Evolutionary conservation across 2,797 vertebrate genomes (phyloP).

Genomic region (Danio kyathit): DNA sequence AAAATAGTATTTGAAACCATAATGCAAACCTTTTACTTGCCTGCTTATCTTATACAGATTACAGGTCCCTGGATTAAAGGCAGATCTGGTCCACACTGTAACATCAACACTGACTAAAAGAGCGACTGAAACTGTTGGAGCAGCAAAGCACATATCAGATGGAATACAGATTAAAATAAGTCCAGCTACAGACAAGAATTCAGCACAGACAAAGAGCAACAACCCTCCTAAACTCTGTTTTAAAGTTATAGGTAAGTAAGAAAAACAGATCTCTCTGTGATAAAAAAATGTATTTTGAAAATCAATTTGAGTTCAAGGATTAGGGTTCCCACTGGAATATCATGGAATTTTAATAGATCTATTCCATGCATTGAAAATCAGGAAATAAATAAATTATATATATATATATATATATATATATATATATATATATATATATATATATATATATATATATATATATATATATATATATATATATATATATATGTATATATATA

Average conservation of each 20-base stretch:
- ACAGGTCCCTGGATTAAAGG: slow-evolving; percentile 46
- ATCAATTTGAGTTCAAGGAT: background rate
- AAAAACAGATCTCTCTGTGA: background rate
- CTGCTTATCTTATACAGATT: slow-evolving; percentile 51
- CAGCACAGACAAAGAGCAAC: slow-evolving; percentile 2
- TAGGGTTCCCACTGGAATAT: no score
- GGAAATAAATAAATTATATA: no score
- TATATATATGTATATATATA: no score
- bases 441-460: no score
- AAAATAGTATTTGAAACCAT: no score
- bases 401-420: no score
- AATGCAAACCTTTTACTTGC: no score
- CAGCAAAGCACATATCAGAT: background rate
- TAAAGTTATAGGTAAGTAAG: slow-evolving; percentile 67
- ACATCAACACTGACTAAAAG: slow-evolving; percentile 32
- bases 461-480: no score
- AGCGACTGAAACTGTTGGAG: background rate
- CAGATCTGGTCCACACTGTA: background rate
- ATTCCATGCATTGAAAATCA: no score
- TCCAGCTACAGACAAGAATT: slow-evolving; percentile 37
- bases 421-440: no score
- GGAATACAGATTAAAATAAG: slow-evolving; percentile 60
- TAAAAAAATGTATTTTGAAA: background rate
- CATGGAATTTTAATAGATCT: no score
- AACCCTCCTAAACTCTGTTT: slow-evolving; percentile 58